A percentile compares a stretch with the other conserved stretches of the same genome.
Evolutionary conservation across 1,140 invertebrate genomes (phyloP).

Genomic region (Andricus grossulariae): DNA sequence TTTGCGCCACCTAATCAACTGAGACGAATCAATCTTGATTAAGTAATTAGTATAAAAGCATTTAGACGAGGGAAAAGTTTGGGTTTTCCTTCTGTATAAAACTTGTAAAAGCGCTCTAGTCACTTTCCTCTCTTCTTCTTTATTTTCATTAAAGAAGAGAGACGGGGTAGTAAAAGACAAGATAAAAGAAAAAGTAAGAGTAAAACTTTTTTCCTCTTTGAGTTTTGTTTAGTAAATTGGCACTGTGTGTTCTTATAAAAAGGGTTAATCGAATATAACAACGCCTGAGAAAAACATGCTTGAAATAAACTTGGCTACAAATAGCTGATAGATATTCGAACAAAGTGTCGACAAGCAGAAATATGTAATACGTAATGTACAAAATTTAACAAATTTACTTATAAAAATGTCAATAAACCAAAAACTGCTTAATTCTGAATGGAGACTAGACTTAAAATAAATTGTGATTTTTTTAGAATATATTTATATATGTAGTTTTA

Average conservation of each 20-base stretch:
- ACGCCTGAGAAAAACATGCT: too few relatives aligned
- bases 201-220: neutral
- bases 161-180: neutral
- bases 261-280: too few relatives aligned
- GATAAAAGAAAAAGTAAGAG: neutral
- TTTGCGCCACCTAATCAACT: too few relatives aligned
- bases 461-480: slow-evolving; percentile 19
- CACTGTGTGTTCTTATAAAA: too few relatives aligned
- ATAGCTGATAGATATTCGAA: too few relatives aligned
- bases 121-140: neutral
- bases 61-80: neutral
- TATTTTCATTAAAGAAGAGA: slow-evolving; percentile 5
- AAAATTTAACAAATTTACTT: too few relatives aligned
- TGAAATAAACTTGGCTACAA: too few relatives aligned
- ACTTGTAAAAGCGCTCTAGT: neutral
- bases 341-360: too few relatives aligned
- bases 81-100: slow-evolving; percentile 2
- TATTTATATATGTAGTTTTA: neutral
- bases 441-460: neutral
- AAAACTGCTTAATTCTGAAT: slow-evolving; percentile 1
- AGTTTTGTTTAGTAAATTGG: neutral
- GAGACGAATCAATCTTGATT: neutral
- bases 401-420: neutral
- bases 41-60: neutral
- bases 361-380: too few relatives aligned